Conservation (phyloP, 2,113 vertebrate species). For the Corapipo altera region DNA sequence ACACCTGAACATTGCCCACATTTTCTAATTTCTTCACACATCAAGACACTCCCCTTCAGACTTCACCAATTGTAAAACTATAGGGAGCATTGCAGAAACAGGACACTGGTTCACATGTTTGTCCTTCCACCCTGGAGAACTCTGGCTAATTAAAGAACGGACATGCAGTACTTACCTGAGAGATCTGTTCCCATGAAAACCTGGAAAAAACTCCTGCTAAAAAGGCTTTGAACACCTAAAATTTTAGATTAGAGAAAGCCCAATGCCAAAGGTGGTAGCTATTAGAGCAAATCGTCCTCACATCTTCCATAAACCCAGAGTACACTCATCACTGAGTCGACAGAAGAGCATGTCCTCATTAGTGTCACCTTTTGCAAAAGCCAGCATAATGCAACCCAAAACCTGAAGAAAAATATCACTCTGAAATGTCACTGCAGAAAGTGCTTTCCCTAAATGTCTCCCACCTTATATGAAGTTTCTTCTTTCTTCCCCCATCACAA, state of each 20-base stretch:
- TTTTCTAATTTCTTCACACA: neutral
- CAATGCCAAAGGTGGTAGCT: neutral
- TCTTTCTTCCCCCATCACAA: neutral
- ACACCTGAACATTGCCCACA: neutral
- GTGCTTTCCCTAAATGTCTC: neutral
- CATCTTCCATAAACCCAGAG: neutral
- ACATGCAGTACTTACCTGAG: neutral
- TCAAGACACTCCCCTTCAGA: neutral
- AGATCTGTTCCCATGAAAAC: neutral
- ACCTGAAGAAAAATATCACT: neutral
- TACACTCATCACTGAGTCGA: neutral
- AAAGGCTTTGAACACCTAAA: neutral
- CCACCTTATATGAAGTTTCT: neutral
- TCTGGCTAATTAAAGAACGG: neutral
- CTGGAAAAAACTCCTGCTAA: neutral
- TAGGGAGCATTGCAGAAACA: neutral
- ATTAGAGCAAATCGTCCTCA: neutral
- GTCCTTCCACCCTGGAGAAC: neutral
- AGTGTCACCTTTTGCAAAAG: neutral
- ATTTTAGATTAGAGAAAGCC: neutral
- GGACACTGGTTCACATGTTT: neutral
- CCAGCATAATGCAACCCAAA: neutral
- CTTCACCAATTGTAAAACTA: neutral
- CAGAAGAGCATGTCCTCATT: neutral
- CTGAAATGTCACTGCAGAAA: neutral